phyloP scores from a whole-genome alignment of 2,888 invertebrate species.

The Drosophila rellima region DNA sequence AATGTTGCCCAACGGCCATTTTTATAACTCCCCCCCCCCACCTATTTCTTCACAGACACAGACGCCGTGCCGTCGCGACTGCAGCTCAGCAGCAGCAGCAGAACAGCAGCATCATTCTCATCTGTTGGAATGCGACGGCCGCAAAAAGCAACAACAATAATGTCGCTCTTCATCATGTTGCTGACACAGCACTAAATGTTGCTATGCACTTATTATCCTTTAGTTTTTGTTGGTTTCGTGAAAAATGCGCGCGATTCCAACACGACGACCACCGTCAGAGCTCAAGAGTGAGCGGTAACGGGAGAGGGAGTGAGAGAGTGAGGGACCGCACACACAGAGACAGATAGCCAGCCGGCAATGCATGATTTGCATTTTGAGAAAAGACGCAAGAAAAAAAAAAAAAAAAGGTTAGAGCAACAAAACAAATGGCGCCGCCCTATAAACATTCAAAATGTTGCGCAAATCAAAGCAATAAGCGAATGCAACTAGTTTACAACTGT shows the following conservation, averaged over 20 bases:
- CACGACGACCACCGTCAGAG: conserved; percentile 33
- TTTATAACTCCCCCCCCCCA: no score
- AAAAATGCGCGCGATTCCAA: conserved; percentile 21
- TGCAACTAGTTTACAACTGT: conserved; percentile 36
- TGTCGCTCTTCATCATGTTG: conserved; percentile 43
- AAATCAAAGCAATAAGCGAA: conserved; percentile 21
- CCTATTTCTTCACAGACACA: conserved; percentile 6
- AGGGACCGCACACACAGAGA: conserved; percentile 2
- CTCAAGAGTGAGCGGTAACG: neutral
- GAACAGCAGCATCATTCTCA: conserved; percentile 16
- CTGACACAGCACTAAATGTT: conserved; percentile 50
- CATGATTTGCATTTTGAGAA: conserved; percentile 28
- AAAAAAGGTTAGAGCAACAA: neutral
- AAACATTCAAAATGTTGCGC: conserved; percentile 40
- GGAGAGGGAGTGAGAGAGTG: neutral
- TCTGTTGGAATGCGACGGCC: conserved; percentile 37
- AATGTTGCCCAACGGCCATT: conserved; percentile 57
- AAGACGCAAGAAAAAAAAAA: neutral
- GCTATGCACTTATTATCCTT: conserved; percentile 26
- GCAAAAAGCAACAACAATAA: conserved; percentile 23
- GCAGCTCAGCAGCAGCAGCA: conserved; percentile 6
- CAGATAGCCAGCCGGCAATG: conserved; percentile 2
- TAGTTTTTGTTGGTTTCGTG: conserved; percentile 6
- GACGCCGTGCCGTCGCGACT: conserved; percentile 1
- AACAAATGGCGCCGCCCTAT: conserved; percentile 30